Conservation (phyloP, 2,113 vertebrate genomes). For the Dicaeum eximium region DNA sequence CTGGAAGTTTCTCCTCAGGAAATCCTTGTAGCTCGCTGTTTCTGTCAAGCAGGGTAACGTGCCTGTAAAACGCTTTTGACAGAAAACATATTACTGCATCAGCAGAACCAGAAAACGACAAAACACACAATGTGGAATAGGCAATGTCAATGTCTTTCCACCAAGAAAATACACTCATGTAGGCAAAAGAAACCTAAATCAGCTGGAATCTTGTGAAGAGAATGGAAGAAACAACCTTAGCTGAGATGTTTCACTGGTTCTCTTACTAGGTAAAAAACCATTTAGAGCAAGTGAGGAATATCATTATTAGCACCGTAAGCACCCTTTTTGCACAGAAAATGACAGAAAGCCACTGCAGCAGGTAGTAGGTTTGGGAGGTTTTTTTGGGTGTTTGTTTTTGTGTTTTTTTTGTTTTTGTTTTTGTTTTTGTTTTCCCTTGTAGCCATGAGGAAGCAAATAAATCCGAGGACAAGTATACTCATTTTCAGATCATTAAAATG, state of each 20-base stretch:
- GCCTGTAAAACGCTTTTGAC: background rate
- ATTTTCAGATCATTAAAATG: background rate
- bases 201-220: background rate
- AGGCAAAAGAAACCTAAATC: background rate
- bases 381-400: too few species aligned
- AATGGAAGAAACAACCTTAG: background rate
- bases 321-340: background rate
- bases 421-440: background rate
- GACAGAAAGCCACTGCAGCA: background rate
- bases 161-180: background rate
- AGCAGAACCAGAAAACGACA: conserved; percentile 32
- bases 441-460: background rate
- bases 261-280: background rate
- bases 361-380: background rate
- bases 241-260: background rate
- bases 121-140: background rate
- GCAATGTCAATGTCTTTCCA: background rate
- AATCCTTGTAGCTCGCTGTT: conserved; percentile 18
- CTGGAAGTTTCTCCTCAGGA: conserved; percentile 56
- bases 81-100: conserved; percentile 47
- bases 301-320: background rate
- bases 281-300: background rate
- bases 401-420: background rate
- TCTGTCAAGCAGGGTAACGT: conserved; percentile 40
- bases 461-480: background rate